Evolutionary conservation across 2,888 invertebrate species (phyloP).

Genomic region (Stenodema calcarata): DNA sequence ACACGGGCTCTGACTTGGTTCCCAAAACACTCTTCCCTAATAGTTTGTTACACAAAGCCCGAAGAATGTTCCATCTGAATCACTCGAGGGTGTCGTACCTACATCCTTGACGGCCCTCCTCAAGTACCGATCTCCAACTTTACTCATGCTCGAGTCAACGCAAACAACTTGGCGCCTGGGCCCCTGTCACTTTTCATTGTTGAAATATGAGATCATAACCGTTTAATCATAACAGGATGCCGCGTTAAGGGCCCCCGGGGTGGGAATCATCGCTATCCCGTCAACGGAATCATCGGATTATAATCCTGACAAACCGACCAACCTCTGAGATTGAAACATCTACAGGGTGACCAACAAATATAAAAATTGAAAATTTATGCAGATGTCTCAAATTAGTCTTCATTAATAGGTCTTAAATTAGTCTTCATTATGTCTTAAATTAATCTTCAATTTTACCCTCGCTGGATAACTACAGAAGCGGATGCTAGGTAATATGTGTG

Average conservation of each 20-base stretch:
- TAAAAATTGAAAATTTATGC: no score
- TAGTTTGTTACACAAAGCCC: no score
- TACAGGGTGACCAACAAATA: no score
- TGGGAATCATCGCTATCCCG: background rate
- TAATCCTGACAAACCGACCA: background rate
- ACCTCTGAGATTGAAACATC: no score
- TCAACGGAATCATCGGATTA: background rate
- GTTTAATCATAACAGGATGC: background rate
- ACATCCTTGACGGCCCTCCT: background rate
- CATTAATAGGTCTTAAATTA: no score
- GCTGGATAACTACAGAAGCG: no score
- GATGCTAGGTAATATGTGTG: no score
- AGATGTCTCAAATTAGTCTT: no score
- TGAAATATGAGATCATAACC: background rate
- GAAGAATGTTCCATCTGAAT: background rate
- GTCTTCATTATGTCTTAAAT: no score
- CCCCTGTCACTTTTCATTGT: background rate
- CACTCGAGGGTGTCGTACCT: background rate
- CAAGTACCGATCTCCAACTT: background rate
- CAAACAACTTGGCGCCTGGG: background rate
- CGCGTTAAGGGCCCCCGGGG: background rate
- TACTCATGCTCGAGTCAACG: background rate
- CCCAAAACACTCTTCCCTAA: no score
- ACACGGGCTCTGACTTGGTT: background rate
- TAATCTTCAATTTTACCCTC: no score